Conservation (phyloP, 2,888 invertebrate species). For the Drosophila neotestacea region DNA sequence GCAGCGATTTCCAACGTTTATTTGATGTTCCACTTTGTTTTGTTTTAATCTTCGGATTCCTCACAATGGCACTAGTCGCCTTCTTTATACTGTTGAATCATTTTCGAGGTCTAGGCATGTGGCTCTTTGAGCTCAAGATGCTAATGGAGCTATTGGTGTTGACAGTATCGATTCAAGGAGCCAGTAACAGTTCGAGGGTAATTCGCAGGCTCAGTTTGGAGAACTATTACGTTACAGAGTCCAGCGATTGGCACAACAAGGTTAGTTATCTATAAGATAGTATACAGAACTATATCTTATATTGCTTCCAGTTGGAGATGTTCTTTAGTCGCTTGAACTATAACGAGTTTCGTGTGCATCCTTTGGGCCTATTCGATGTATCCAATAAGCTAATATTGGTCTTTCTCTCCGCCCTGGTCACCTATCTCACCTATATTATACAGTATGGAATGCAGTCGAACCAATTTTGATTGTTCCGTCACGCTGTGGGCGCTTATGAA, state of each 20-base stretch:
- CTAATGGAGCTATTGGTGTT: conserved; percentile 58
- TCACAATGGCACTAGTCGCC: conserved; percentile 29
- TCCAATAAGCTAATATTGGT: conserved; percentile 68
- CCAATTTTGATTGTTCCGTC: conserved; percentile 55
- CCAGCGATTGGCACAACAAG: conserved; percentile 52
- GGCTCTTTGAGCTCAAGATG: conserved; percentile 26
- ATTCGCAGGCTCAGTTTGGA: conserved; percentile 60
- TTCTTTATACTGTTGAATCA: conserved; percentile 20
- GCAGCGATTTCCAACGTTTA: conserved; percentile 45
- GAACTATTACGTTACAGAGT: conserved; percentile 47
- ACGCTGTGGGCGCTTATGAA: conserved; percentile 50
- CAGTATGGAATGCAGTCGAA: conserved; percentile 50
- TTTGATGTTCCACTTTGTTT: conserved; percentile 57
- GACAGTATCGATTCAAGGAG: conserved; percentile 57
- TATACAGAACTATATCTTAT: background rate
- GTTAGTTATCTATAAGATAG: conserved; percentile 19
- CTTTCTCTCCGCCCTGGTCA: conserved; percentile 67
- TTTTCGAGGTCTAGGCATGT: background rate
- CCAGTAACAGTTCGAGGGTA: conserved; percentile 45
- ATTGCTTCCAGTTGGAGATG: conserved; percentile 60
- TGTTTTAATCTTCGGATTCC: conserved; percentile 36
- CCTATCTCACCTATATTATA: conserved; percentile 65
- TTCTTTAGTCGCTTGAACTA: conserved; percentile 64
- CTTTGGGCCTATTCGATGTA: conserved; percentile 70
- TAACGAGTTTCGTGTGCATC: conserved; percentile 61